Evolutionary conservation across 2,113 vertebrate species (phyloP).

Genomic region (Microcebus griseorufus): DNA sequence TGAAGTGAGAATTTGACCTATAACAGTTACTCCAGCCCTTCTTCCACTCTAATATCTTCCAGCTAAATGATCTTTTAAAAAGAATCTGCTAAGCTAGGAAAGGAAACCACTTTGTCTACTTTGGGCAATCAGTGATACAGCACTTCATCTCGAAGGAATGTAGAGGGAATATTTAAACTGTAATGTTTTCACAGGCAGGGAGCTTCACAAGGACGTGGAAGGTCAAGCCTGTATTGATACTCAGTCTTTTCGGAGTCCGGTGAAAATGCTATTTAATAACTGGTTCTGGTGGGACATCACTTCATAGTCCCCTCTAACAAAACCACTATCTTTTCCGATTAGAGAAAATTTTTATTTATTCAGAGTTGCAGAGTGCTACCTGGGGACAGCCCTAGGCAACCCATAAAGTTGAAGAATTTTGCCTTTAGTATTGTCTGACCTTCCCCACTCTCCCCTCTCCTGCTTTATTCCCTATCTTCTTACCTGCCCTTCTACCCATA

Average conservation of each 20-base stretch:
- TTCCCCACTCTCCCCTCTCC: not conserved
- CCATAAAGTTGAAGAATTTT: not conserved
- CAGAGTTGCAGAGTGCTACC: conserved; percentile 60
- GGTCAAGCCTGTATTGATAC: conserved; percentile 39
- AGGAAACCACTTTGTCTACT: conserved; percentile 62
- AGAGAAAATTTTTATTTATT: conserved; percentile 66
- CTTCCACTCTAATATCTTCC: conserved; percentile 32
- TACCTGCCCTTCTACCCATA: not conserved
- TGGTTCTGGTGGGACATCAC: not conserved
- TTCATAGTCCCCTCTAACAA: conserved; percentile 47
- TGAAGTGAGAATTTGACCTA: conserved; percentile 40
- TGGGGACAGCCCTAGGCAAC: not conserved
- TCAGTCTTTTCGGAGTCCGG: conserved; percentile 40
- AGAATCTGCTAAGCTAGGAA: conserved; percentile 53
- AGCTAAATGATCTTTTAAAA: conserved; percentile 45
- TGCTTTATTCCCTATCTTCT: not conserved
- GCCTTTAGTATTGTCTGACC: conserved; percentile 29
- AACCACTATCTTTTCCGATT: conserved; percentile 71
- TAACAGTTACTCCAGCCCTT: conserved; percentile 29
- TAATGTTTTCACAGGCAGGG: conserved; percentile 52
- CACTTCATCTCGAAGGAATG: conserved; percentile 64
- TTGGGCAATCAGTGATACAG: conserved; percentile 4
- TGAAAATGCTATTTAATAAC: conserved; percentile 31
- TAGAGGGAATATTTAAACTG: conserved; percentile 57
- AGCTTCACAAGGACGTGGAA: conserved; percentile 34